Base-by-base conservation (phyloP, 2,113 vertebrate genomes). In the Marmota flaviventris region DNA sequence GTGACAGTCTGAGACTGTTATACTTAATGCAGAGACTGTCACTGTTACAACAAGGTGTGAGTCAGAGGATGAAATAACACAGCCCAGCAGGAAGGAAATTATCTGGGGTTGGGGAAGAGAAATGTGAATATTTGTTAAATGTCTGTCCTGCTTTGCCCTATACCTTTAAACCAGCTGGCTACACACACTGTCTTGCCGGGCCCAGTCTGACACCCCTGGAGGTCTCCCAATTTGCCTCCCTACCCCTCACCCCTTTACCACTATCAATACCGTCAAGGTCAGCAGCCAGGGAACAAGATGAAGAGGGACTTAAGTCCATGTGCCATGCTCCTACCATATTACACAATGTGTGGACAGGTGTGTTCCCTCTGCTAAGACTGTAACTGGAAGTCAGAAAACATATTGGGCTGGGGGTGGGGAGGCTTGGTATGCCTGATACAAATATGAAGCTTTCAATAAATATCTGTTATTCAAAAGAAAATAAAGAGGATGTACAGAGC, bases 11-110 rank as follows among this genome's bases (percentile, higher is more conserved):
- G 90, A 90, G 81, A 76, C 32, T 63, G 72, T 69, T 87, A 61
- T 86, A 85, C 84, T 92, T 93, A 95, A 92, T 25, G 32, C 83
- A 34, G 79, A 87, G 61, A 96, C 90, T 65, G 81, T 83, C 51
- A 83, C 48, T 81, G 89, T 56, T 84, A 32, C 45, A 86, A 89
- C 61, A 53, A 27, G 10, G 85, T 42, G 77, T 89, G 79, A 97
- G 90, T 94, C 93, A 94, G 84, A 95, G n/a, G 63, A 58, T 70
- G 53, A 72, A 85, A 83, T 78, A 93, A 95, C 61, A 93, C 84
- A 65, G 73, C 79, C 24, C 63, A 51, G 75, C 77, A 85, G 84
- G 76, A 96, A 94, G 87, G 63, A 82, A 75, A 89, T 95, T 85
- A 81, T 56, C 61, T 32, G 25, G 73, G 61, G 25, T n/a, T 58